phyloP scores from a whole-genome alignment of 2,888 invertebrate species.

The Tuta absoluta region DNA sequence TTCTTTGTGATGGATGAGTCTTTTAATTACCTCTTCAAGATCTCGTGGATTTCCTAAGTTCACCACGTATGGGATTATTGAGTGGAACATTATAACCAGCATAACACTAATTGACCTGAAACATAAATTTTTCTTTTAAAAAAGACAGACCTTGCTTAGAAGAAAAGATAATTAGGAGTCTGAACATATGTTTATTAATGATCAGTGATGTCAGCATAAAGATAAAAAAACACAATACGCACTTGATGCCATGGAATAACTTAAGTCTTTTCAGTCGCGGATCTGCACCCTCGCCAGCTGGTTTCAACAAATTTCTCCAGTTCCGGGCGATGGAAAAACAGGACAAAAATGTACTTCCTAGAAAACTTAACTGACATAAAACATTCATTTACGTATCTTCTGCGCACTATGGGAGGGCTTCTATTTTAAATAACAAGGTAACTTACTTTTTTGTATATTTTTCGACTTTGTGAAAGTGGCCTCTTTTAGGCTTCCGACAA shows the following conservation, averaged over 20 bases:
- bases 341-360: neutral
- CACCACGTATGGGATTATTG: neutral
- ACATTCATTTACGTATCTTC: neutral
- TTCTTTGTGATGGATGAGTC: neutral
- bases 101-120: neutral
- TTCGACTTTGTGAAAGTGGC: too few relatives aligned
- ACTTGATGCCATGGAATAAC: neutral
- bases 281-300: neutral
- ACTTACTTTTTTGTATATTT: too few relatives aligned
- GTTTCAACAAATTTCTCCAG: neutral
- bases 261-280: too few relatives aligned
- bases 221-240: neutral
- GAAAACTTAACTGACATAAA: neutral
- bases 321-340: neutral
- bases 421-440: neutral
- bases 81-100: neutral
- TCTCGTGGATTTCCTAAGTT: neutral
- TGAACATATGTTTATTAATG: too few relatives aligned
- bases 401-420: too few relatives aligned
- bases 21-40: neutral
- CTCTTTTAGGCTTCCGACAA: slow-evolving; percentile 60
- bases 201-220: neutral
- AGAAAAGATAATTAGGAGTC: too few relatives aligned
- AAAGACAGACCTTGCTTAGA: too few relatives aligned
- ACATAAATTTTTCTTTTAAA: too few relatives aligned